Percentiles rank a stretch among this genome's conserved stretches.
phyloP scores from a whole-genome alignment of 1,140 invertebrate species.

The Hycleus cichorii region DNA sequence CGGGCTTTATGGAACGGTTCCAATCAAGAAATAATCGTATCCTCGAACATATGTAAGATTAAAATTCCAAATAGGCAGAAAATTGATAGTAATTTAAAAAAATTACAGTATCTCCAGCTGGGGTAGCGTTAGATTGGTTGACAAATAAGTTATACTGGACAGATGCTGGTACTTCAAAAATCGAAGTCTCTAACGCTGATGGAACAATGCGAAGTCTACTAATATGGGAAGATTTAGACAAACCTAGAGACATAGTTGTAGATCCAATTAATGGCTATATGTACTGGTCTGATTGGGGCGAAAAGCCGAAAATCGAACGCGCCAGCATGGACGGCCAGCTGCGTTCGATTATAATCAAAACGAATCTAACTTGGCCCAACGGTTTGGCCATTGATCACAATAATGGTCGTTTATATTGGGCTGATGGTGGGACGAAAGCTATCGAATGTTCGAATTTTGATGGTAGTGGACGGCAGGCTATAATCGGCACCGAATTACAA shows the following conservation, averaged over 20 bases:
- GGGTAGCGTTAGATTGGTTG: conserved; percentile 79
- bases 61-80: not conserved
- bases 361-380: conserved; percentile 72
- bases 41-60: conserved; percentile 58
- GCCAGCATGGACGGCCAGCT: conserved; percentile 82
- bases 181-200: conserved; percentile 74
- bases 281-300: conserved; percentile 89
- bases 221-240: conserved; percentile 72
- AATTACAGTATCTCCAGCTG: conserved; percentile 57
- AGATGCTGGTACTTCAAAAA: conserved; percentile 69
- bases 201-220: conserved; percentile 68
- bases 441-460: conserved; percentile 79
- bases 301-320: conserved; percentile 70
- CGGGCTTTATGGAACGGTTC: conserved; percentile 69
- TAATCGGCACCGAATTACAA: conserved; percentile 53
- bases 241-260: conserved; percentile 77
- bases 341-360: conserved; percentile 56
- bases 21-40: conserved; percentile 59
- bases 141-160: conserved; percentile 86
- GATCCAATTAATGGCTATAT: conserved; percentile 70
- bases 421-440: conserved; percentile 69
- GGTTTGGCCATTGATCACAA: conserved; percentile 73
- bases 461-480: conserved; percentile 61
- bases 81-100: not conserved
- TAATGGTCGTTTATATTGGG: conserved; percentile 67